A percentile compares a stretch with the other conserved stretches of the same genome.
Conservation (phyloP, 1,140 invertebrate species). For the Popillia japonica region DNA sequence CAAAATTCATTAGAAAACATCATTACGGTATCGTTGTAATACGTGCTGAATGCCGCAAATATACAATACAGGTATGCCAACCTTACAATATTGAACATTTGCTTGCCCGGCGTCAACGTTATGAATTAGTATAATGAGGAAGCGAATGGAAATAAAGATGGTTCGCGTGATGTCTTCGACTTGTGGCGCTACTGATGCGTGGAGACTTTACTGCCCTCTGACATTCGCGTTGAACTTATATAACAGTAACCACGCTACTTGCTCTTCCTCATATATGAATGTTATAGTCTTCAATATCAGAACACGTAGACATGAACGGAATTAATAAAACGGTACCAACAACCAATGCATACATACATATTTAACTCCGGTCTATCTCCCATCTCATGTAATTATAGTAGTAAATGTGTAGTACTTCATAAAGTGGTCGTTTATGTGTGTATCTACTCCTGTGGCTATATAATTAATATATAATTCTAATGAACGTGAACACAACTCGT, state of each 20-base stretch:
- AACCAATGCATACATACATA: not conserved
- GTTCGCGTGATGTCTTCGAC: slow-evolving; percentile 36
- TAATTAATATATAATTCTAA: slow-evolving; percentile 7
- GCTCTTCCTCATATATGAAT: slow-evolving; percentile 39
- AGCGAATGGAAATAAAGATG: slow-evolving; percentile 39
- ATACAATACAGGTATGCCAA: not conserved
- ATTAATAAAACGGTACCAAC: slow-evolving; percentile 21
- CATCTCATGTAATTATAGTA: slow-evolving; percentile 35
- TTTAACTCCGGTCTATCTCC: not conserved
- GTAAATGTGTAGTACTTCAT: slow-evolving; percentile 28
- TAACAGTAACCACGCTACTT: slow-evolving; percentile 44
- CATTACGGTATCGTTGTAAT: not conserved
- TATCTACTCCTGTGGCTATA: not conserved
- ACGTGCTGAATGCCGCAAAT: not conserved
- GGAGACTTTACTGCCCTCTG: slow-evolving; percentile 43
- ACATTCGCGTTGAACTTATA: slow-evolving; percentile 40
- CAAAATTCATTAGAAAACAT: slow-evolving; percentile 14
- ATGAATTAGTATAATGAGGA: slow-evolving; percentile 38
- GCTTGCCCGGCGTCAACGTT: slow-evolving; percentile 24
- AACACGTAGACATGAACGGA: not conserved
- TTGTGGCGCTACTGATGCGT: slow-evolving; percentile 43
- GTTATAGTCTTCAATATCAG: slow-evolving; percentile 9
- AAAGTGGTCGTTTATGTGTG: slow-evolving; percentile 8
- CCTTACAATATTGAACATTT: slow-evolving; percentile 16
- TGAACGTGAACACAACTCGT: not conserved